phyloP scores from a whole-genome alignment of 2,113 vertebrate species.

The Onychorhynchus coronatus region DNA sequence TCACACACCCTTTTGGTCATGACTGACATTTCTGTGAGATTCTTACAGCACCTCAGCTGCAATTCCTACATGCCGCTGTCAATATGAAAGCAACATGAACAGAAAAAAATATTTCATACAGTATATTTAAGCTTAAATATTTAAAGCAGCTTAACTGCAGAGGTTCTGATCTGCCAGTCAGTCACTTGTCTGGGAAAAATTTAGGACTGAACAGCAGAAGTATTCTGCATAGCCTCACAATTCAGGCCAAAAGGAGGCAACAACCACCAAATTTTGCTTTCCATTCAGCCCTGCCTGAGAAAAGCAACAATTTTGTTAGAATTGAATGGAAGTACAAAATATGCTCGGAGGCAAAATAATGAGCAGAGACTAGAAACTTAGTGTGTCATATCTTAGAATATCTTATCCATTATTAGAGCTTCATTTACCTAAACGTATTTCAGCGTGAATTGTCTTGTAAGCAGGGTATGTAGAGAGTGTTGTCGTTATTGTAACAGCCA shows the following conservation, averaged over 20 bases:
- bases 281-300: background rate
- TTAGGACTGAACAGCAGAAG: background rate
- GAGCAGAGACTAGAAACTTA: background rate
- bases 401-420: background rate
- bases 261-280: background rate
- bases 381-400: background rate
- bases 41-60: background rate
- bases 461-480: background rate
- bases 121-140: background rate
- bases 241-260: slow-evolving; percentile 33
- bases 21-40: background rate
- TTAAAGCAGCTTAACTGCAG: background rate
- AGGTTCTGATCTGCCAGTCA: background rate
- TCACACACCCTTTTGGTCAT: background rate
- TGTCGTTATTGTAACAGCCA: background rate
- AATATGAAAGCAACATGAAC: background rate
- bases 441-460: background rate
- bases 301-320: background rate
- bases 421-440: background rate
- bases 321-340: background rate
- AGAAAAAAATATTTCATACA: background rate
- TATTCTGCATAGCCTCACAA: background rate
- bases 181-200: background rate
- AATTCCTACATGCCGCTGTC: background rate
- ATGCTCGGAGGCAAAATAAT: background rate